Percentiles rank a stretch among this genome's conserved stretches.
Conservation (phyloP, 2,113 vertebrate species). For the Pollachius pollachius region DNA sequence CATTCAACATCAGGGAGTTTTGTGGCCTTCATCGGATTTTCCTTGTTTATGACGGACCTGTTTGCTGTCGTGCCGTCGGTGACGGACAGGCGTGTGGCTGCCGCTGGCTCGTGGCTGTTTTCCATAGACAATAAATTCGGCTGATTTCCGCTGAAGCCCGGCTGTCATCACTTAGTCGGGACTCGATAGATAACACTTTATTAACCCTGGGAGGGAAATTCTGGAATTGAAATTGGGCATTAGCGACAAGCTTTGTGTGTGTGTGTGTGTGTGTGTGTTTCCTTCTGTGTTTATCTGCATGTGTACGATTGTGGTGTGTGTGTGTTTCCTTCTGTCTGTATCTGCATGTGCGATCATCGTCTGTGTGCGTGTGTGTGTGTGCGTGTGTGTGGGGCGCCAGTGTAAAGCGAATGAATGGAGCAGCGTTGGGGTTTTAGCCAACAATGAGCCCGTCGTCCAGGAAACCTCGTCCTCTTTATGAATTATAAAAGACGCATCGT, state of each 20-base stretch:
- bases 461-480: constrained; percentile 62
- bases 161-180: too few species aligned
- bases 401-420: constrained; percentile 33
- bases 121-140: too few species aligned
- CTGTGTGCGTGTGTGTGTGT: constrained; percentile 13
- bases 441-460: constrained; percentile 42
- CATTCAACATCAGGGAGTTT: constrained; percentile 26
- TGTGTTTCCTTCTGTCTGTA: background rate
- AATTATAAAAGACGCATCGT: constrained; percentile 63
- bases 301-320: too few species aligned
- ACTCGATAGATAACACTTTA: too few species aligned
- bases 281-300: too few species aligned
- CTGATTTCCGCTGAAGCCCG: too few species aligned
- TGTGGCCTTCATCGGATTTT: constrained; percentile 14
- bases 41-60: background rate
- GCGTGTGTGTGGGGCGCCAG: background rate
- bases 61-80: background rate
- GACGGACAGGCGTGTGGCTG: too few species aligned
- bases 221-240: too few species aligned
- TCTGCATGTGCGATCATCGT: background rate
- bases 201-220: too few species aligned
- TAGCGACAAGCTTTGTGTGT: too few species aligned
- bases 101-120: too few species aligned
- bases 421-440: constrained; percentile 41
- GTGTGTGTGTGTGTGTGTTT: too few species aligned